phyloP scores from a whole-genome alignment of 2,888 invertebrate genomes.

The Bellardia bayeri region DNA sequence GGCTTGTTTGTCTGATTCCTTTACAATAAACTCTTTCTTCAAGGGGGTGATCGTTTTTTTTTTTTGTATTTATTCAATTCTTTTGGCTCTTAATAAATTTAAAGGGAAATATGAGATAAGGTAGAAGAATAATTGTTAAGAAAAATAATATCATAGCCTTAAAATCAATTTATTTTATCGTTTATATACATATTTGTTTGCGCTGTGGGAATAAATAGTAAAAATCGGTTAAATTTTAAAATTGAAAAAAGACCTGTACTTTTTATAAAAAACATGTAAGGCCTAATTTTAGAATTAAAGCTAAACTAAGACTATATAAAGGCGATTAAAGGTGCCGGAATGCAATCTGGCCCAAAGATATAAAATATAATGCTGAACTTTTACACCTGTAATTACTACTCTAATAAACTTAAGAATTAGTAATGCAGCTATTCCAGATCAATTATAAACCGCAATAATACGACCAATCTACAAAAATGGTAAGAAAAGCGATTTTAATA shows the following conservation, averaged over 20 bases:
- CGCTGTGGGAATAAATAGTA: conserved; percentile 14
- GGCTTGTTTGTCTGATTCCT: conserved; percentile 67
- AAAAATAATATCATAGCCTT: conserved; percentile 22
- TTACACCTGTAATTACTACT: too few species aligned
- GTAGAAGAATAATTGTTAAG: conserved; percentile 33
- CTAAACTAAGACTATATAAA: too few species aligned
- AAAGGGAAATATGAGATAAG: conserved; percentile 51
- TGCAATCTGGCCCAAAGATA: too few species aligned
- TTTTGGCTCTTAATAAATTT: conserved; percentile 47
- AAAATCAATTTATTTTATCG: conserved; percentile 47
- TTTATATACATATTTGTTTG: not conserved
- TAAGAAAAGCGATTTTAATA: too few species aligned
- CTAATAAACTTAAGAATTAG: too few species aligned
- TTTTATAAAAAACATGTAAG: not conserved
- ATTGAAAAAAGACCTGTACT: conserved; percentile 28
- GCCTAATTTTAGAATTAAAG: not conserved
- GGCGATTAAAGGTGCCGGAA: too few species aligned
- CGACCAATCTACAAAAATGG: too few species aligned
- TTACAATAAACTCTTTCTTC: conserved; percentile 44
- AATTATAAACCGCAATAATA: too few species aligned
- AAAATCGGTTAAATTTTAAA: conserved; percentile 33
- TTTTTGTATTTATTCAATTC: not conserved
- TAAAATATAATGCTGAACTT: too few species aligned
- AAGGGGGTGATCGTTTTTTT: conserved; percentile 61
- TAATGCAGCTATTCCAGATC: too few species aligned